These are phyloP conservation scores for Cloeon dipterum DNA, from an alignment of 2,888 invertebrate genomes.

Conservation along the genomic window DNA sequence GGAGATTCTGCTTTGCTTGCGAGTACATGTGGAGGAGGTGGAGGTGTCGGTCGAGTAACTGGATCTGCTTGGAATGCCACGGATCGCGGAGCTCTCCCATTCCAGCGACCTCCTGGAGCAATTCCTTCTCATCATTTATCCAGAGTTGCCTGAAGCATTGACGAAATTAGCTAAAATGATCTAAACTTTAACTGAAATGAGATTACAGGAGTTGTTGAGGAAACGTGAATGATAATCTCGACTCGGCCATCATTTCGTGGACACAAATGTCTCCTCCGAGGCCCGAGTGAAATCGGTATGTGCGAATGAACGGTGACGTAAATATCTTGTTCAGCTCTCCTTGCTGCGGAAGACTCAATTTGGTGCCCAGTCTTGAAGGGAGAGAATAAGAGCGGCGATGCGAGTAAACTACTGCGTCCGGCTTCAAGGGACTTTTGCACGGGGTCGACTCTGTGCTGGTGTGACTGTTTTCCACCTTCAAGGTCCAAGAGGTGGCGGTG, in stretches of 20 bases:
- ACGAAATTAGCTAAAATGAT: slow-evolving; percentile 5
- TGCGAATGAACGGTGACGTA: slow-evolving; percentile 40
- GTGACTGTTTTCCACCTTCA: slow-evolving; percentile 37
- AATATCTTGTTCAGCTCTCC: slow-evolving; percentile 48
- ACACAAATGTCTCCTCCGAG: slow-evolving; percentile 80
- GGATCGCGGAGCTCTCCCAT: slow-evolving; percentile 68
- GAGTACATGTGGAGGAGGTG: slow-evolving; percentile 66
- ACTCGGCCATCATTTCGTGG: slow-evolving; percentile 82
- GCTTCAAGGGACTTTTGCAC: slow-evolving; percentile 23
- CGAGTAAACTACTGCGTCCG: slow-evolving; percentile 16
- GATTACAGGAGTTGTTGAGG: slow-evolving; percentile 71
- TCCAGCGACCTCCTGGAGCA: slow-evolving; percentile 68
- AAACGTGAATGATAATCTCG: slow-evolving; percentile 59
- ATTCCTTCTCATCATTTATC: slow-evolving; percentile 75
- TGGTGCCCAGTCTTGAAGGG: slow-evolving; percentile 58
- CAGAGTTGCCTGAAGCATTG: slow-evolving; percentile 46
- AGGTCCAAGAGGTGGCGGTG: slow-evolving; percentile 65
- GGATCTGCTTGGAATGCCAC: slow-evolving; percentile 62
- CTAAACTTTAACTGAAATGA: slow-evolving; percentile 1
- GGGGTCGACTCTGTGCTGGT: slow-evolving; percentile 50
- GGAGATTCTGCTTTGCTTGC: slow-evolving; percentile 58
- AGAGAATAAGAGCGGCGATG: slow-evolving; percentile 65
- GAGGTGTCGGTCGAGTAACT: slow-evolving; percentile 59
- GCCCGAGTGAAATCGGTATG: slow-evolving; percentile 76
- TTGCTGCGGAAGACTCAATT: slow-evolving; percentile 60